Evolutionary conservation across 2,113 vertebrate genomes (phyloP).

Genomic region (Noturus placidus): DNA sequence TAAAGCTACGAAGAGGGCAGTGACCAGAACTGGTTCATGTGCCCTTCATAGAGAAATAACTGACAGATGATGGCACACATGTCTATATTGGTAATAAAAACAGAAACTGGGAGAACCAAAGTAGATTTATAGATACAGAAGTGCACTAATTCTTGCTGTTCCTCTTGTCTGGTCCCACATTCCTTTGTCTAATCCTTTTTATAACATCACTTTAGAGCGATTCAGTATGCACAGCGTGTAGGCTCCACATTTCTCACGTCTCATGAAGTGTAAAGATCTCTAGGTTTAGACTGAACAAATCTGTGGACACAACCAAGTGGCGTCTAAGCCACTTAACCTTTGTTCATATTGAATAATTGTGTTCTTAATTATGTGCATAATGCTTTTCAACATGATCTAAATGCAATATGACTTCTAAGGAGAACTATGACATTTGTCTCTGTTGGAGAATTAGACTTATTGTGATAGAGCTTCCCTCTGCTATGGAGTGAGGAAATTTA

Average conservation of each 20-base stretch:
- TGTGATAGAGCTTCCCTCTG: neutral
- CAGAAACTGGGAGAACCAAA: neutral
- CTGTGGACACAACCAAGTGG: neutral
- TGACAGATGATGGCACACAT: neutral
- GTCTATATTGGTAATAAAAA: neutral
- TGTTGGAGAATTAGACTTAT: neutral
- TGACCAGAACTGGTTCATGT: neutral
- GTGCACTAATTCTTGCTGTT: conserved; percentile 6
- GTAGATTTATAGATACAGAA: neutral
- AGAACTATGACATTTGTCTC: neutral
- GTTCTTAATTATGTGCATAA: conserved; percentile 8
- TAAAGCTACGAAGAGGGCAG: conserved; percentile 14
- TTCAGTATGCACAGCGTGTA: conserved; percentile 30
- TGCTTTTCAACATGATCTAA: conserved; percentile 5
- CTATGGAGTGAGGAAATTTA: neutral
- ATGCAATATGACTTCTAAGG: conserved; percentile 5
- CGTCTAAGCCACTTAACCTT: conserved; percentile 29
- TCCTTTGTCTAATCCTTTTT: conserved; percentile 27
- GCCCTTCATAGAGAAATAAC: neutral
- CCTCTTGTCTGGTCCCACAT: conserved; percentile 9
- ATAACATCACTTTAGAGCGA: conserved; percentile 19
- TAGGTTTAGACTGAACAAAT: neutral
- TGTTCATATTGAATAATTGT: conserved; percentile 23
- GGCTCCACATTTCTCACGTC: conserved; percentile 12
- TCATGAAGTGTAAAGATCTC: conserved; percentile 34